These are phyloP conservation scores for Thamnaconus septentrionalis DNA, from an alignment of 2,113 vertebrate genomes.

Conservation along the genomic window DNA sequence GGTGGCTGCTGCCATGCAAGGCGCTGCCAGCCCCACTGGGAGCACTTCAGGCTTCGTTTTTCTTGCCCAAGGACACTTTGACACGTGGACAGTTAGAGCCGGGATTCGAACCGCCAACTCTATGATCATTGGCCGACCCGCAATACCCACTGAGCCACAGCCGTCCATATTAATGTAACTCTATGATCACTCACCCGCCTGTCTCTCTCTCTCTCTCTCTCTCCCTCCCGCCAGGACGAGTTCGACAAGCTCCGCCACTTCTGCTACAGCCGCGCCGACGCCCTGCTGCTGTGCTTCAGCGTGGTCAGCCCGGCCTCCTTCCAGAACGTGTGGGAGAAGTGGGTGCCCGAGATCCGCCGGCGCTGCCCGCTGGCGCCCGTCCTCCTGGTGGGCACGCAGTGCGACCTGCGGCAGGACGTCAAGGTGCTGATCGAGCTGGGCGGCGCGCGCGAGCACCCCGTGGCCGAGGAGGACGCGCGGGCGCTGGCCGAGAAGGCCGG, in stretches of 20 bases:
- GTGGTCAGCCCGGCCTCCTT: conserved; percentile 85
- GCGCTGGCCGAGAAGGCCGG: conserved; percentile 77
- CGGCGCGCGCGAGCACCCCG: conserved; percentile 73
- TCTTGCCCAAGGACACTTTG: too few species aligned
- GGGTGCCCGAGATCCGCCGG: conserved; percentile 80
- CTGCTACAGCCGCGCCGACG: conserved; percentile 81
- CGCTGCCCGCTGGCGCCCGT: conserved; percentile 79
- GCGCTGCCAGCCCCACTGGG: too few species aligned
- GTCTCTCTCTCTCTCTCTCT: background rate
- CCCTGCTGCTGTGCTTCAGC: conserved; percentile 84
- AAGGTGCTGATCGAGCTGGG: conserved; percentile 81
- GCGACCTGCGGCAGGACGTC: conserved; percentile 82
- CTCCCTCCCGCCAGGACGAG: conserved; percentile 77
- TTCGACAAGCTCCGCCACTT: conserved; percentile 85
- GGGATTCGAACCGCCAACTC: too few species aligned
- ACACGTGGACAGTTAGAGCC: too few species aligned
- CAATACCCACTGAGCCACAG: too few species aligned
- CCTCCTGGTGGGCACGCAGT: conserved; percentile 83
- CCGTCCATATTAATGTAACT: background rate
- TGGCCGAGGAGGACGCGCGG: conserved; percentile 71
- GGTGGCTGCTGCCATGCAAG: too few species aligned
- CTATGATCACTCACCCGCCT: background rate
- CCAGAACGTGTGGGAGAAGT: conserved; percentile 83
- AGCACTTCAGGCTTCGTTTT: too few species aligned
- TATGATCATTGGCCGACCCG: too few species aligned